A percentile compares a stretch with the other conserved stretches of the same genome.
These are phyloP conservation scores for Delia radicum DNA, from an alignment of 1,140 invertebrate genomes.

Conservation along the genomic window DNA sequence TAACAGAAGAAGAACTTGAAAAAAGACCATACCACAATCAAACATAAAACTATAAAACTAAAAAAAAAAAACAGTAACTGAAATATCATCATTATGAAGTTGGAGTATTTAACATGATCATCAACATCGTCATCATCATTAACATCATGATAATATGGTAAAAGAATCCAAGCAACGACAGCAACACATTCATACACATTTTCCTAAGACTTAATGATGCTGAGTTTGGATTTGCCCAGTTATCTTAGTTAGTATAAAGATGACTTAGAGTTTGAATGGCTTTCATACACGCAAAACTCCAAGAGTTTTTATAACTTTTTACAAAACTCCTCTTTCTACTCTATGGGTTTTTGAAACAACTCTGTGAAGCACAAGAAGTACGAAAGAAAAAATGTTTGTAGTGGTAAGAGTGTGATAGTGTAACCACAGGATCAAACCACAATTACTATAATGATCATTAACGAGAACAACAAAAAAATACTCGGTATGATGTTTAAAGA, in stretches of 20 bases:
- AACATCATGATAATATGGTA: background rate
- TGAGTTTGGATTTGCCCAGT: background rate
- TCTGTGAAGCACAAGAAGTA: background rate
- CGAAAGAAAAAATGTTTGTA: background rate
- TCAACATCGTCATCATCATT: background rate
- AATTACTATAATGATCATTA: slow-evolving; percentile 11
- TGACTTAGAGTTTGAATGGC: background rate
- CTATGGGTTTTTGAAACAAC: background rate
- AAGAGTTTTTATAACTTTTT: background rate
- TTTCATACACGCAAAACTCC: background rate
- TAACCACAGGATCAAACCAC: slow-evolving; percentile 7
- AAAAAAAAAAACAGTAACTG: background rate
- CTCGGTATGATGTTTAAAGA: background rate
- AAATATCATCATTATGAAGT: background rate
- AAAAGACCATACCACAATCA: background rate
- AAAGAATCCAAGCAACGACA: too few species aligned
- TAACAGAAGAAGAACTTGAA: background rate
- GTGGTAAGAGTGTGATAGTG: background rate
- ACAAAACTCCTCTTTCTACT: background rate
- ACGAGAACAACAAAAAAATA: background rate
- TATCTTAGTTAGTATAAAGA: background rate
- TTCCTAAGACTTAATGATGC: background rate
- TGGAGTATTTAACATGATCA: too few species aligned
- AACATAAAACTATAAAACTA: background rate
- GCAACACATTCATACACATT: too few species aligned